Percentiles rank a stretch among this genome's conserved stretches.
Conservation (phyloP, 1,140 invertebrate species). For the Neotoxoptera formosana region DNA sequence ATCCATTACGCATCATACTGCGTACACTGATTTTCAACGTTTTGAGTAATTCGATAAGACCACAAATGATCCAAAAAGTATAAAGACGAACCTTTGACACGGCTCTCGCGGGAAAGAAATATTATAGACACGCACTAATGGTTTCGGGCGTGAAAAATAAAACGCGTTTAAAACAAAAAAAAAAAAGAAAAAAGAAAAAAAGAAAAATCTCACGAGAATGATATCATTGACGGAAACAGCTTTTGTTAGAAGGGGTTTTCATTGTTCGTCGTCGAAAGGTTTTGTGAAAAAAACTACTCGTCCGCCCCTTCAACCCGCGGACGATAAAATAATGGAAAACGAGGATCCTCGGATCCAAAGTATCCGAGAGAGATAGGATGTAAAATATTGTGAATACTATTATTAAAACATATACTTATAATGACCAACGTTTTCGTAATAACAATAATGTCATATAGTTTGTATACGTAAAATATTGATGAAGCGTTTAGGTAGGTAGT, state of each 20-base stretch:
- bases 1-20: not conserved
- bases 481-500: not conserved
- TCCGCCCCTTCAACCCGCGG: not conserved
- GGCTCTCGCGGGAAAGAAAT: not conserved
- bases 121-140: conserved; percentile 17
- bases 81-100: not conserved
- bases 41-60: not conserved
- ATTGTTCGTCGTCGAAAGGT: conserved; percentile 27
- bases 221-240: conserved; percentile 37
- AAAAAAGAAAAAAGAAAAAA: too few species aligned
- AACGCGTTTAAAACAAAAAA: conserved; percentile 26
- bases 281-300: conserved; percentile 40
- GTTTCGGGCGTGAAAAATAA: conserved; percentile 33
- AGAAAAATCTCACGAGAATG: not conserved
- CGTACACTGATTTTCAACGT: not conserved
- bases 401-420: conserved; percentile 17
- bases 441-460: not conserved
- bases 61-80: not conserved
- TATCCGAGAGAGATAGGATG: not conserved
- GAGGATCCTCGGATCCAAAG: not conserved
- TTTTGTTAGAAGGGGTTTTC: conserved; percentile 40
- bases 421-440: not conserved
- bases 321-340: conserved; percentile 44
- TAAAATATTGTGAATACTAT: conserved; percentile 34
- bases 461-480: not conserved